Percentiles rank a stretch among this genome's conserved stretches.
phyloP scores from a whole-genome alignment of 2,888 invertebrate species.

The Catocala sponsa region DNA sequence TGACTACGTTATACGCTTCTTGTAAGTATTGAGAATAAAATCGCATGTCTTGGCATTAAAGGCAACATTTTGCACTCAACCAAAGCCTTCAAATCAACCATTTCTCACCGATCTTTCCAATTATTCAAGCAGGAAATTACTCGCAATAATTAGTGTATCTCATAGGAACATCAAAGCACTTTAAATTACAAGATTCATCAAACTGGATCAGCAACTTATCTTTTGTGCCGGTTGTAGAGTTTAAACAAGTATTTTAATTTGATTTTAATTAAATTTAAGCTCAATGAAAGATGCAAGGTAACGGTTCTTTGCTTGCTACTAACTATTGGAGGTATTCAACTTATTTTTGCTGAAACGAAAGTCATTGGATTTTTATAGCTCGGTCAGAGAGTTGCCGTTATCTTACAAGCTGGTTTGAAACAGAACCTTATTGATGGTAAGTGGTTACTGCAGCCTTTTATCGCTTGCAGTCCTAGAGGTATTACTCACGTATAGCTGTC shows the following conservation, averaged over 20 bases:
- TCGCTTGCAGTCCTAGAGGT: too few relatives aligned
- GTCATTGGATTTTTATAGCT: too few relatives aligned
- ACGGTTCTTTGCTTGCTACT: background rate
- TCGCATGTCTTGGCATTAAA: too few relatives aligned
- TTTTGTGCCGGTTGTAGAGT: slow-evolving; percentile 55
- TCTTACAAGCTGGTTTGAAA: too few relatives aligned
- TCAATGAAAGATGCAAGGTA: slow-evolving; percentile 30
- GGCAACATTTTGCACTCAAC: background rate
- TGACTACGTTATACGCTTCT: too few relatives aligned
- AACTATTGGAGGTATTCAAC: background rate
- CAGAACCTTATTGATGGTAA: too few relatives aligned
- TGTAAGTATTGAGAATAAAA: too few relatives aligned
- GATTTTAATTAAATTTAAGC: slow-evolving; percentile 52
- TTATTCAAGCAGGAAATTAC: slow-evolving; percentile 28
- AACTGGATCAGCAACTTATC: slow-evolving; percentile 55
- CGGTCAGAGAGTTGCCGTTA: too few relatives aligned
- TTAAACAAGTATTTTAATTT: slow-evolving; percentile 52
- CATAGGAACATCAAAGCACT: slow-evolving; percentile 59
- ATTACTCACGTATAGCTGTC: too few relatives aligned
- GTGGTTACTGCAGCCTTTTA: too few relatives aligned
- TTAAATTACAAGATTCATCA: slow-evolving; percentile 60
- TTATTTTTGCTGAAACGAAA: too few relatives aligned
- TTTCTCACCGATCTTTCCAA: slow-evolving; percentile 12
- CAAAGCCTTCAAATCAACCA: background rate
- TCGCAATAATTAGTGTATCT: slow-evolving; percentile 60